phyloP scores from a whole-genome alignment of 2,113 vertebrate genomes.

The Neogobius melanostomus region DNA sequence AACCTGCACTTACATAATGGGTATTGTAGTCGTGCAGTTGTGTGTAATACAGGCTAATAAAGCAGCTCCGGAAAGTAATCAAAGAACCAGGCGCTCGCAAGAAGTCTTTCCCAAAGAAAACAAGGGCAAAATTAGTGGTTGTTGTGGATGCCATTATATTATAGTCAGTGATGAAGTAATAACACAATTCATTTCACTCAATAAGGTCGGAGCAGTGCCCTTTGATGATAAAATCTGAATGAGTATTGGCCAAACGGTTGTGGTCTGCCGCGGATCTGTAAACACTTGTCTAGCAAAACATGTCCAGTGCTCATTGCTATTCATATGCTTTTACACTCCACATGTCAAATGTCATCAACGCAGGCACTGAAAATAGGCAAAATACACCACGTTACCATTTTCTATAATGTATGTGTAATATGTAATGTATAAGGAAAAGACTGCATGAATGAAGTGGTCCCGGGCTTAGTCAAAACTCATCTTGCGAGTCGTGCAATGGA shows the following conservation, averaged over 20 bases:
- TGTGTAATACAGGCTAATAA: constrained; percentile 7
- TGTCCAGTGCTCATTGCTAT: not conserved
- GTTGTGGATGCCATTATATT: not conserved
- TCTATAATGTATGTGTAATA: too few relatives aligned
- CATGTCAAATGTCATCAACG: not conserved
- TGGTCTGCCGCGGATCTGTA: not conserved
- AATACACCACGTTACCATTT: too few relatives aligned
- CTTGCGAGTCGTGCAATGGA: not conserved
- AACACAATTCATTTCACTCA: not conserved
- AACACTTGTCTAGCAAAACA: not conserved
- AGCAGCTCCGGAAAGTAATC: not conserved
- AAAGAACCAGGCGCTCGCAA: not conserved
- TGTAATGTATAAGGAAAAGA: too few relatives aligned
- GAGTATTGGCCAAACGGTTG: not conserved
- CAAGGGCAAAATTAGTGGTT: not conserved
- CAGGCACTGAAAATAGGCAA: too few relatives aligned
- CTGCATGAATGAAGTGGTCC: too few relatives aligned
- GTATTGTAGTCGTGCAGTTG: constrained; percentile 1
- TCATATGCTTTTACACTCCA: not conserved
- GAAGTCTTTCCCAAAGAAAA: not conserved
- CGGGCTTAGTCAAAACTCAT: not conserved
- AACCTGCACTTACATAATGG: constrained; percentile 3
- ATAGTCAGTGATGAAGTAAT: not conserved
- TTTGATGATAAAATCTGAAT: not conserved
- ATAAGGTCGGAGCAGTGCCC: not conserved